Evolutionary conservation across 2,113 vertebrate genomes (phyloP).

Genomic region (Elachura formosa): DNA sequence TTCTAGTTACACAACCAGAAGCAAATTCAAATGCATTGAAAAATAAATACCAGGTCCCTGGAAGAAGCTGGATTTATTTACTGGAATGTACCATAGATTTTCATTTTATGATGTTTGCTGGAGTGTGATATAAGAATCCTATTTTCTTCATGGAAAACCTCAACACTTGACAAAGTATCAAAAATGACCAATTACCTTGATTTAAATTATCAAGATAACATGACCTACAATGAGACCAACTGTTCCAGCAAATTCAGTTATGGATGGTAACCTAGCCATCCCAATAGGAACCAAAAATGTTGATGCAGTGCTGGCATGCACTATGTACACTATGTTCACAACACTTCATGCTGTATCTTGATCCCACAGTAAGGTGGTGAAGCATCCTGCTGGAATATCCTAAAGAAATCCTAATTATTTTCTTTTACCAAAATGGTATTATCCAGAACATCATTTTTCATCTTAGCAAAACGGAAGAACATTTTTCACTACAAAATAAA

Average conservation of each 20-base stretch:
- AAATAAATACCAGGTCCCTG: background rate
- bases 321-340: too few species aligned
- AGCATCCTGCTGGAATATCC: background rate
- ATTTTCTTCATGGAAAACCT: background rate
- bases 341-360: accelerated
- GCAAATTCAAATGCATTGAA: background rate
- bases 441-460: background rate
- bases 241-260: background rate
- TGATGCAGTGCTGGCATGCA: background rate
- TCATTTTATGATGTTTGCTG: background rate
- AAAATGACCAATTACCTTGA: background rate
- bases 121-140: background rate
- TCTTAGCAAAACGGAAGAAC: background rate
- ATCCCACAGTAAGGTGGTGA: background rate
- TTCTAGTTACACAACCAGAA: background rate
- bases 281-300: background rate
- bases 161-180: background rate
- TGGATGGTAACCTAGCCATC: background rate
- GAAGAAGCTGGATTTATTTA: background rate
- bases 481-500: background rate
- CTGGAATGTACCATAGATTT: background rate
- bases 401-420: background rate
- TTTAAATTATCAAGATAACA: background rate
- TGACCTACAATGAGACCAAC: background rate
- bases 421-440: background rate